These are phyloP conservation scores for Cyanoderma ruficeps DNA, from an alignment of 2,113 vertebrate genomes.

Conservation along the genomic window DNA sequence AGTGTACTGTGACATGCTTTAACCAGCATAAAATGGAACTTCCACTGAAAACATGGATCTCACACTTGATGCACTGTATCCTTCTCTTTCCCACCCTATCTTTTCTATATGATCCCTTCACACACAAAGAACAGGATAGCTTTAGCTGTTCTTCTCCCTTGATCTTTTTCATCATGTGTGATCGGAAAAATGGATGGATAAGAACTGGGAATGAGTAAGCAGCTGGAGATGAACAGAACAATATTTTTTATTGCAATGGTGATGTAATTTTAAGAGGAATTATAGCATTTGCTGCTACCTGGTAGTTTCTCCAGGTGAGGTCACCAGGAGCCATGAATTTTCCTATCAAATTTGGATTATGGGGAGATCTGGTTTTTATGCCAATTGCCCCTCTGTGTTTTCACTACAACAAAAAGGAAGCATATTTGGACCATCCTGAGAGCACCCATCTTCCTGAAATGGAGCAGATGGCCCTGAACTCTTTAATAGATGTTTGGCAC, in stretches of 20 bases:
- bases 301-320: background rate
- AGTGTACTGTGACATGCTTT: background rate
- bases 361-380: background rate
- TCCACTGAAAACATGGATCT: background rate
- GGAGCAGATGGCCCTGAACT: background rate
- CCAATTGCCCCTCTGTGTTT: background rate
- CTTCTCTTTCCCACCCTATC: background rate
- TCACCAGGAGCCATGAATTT: background rate
- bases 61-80: background rate
- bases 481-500: background rate
- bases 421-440: background rate
- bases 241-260: background rate
- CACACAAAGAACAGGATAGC: background rate
- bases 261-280: background rate
- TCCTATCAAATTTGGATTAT: background rate
- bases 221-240: background rate
- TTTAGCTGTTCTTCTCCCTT: background rate
- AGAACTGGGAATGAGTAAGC: background rate
- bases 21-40: background rate
- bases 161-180: background rate
- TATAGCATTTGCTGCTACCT: background rate
- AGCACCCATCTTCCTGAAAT: background rate
- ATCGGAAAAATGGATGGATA: background rate
- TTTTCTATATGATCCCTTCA: background rate
- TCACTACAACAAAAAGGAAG: background rate